Evolutionary conservation across 2,888 invertebrate genomes (phyloP).

Genomic region (Harpalus rubripes): DNA sequence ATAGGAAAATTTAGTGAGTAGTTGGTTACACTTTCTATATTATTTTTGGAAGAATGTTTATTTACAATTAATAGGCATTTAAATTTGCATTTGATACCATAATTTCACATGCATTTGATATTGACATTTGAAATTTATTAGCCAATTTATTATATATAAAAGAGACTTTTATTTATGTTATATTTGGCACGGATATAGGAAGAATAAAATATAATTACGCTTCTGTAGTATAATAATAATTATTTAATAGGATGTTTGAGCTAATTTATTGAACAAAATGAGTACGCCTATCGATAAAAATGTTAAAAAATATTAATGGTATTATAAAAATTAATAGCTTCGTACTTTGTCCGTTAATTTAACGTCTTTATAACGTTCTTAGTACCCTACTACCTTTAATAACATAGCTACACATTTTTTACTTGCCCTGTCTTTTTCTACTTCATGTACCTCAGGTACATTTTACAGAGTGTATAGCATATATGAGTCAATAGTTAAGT

Average conservation of each 20-base stretch:
- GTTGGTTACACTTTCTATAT: not conserved
- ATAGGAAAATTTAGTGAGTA: not conserved
- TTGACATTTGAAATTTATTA: not conserved
- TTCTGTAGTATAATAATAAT: not conserved
- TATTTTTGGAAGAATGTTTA: not conserved
- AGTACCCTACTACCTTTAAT: too few relatives aligned
- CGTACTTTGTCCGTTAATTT: too few relatives aligned
- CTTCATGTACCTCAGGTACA: not conserved
- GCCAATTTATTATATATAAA: not conserved
- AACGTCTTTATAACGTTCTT: too few relatives aligned
- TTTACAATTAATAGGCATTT: not conserved
- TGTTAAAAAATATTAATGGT: not conserved
- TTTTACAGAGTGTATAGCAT: not conserved
- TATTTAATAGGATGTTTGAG: not conserved
- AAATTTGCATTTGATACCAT: not conserved
- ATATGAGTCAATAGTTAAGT: not conserved
- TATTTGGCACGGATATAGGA: not conserved
- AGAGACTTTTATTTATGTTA: not conserved
- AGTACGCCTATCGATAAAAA: conserved; percentile 1
- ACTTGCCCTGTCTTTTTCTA: not conserved
- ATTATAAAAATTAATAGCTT: not conserved
- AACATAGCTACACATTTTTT: too few relatives aligned
- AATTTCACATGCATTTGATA: not conserved
- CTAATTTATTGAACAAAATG: not conserved
- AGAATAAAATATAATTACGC: not conserved